Evolutionary conservation across 2,113 vertebrate species (phyloP), one percentile per base, ranked within the genome.

Genomic region (Trogon melanurus): DNA sequence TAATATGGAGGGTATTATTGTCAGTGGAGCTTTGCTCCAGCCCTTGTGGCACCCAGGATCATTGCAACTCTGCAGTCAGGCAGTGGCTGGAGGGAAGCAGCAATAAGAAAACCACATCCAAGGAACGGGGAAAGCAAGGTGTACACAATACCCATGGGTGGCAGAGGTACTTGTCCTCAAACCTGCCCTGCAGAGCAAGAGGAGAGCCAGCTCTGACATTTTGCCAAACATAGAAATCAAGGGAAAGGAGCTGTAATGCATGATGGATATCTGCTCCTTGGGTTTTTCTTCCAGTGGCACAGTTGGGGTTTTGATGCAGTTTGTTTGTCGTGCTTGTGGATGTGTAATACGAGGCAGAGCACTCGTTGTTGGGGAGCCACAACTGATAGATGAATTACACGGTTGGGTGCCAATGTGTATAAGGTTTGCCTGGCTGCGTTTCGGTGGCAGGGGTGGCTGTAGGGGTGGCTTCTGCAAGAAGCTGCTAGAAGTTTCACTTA

Each of bases 341-440:
- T 14, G 2, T 88, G 84, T 79, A 92, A 82, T 13, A 26, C 36
- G 73, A 88, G 78, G 85, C 85, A 95, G 82, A 92, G 62, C 61
- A 79, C 47, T 90, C 70, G 72, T 78, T 96, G 72, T 1, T 93
- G 65, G 80, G 78, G 82, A 96, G 82, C 95, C 95, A 96, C 97
- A 97, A 90, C 91, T 26, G 32, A 85, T 15, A 89, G 88, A 95
- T 88, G 96, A 96, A 97, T 80, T 58, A 91, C 27, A 45, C 0
- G 2, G 10, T 44, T 89, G 89, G 90, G 89, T 95, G 96, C 96
- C 93, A 91, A 14, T 65, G 41, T 41, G 41, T 41, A 13, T 41
- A 12, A 41, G 41, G 41, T 41, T 41, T 41, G 10, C 41, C 41
- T 41, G 41, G 41, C 41, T 41, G 41, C 41, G 13, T 41, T 41